Evolutionary conservation across 2,888 invertebrate genomes (phyloP), one percentile per base, ranked within the genome.

Genomic region (Agrochola litura): DNA sequence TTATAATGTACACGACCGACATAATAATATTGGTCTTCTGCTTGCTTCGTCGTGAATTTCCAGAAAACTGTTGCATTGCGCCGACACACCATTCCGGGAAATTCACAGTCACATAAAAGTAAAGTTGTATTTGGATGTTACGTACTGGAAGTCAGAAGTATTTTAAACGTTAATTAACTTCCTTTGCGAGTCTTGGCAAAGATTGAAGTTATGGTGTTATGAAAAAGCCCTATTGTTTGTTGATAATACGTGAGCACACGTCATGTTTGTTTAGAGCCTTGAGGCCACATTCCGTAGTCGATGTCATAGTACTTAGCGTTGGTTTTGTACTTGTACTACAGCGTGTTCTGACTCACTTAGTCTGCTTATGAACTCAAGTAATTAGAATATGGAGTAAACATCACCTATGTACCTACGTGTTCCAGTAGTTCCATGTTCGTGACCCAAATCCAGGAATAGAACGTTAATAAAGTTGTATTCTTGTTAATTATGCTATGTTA

Each of bases 231-330:
- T 92, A 92, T 92, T 92, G 92, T 94, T 93, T 92, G 91, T 92
- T 91, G 92, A 94, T 94, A 94, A 91, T 91, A 91, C 86, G 82
- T 86, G 86, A 86, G 89, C 88, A 89, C 86, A 91, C 91, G 90
- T 91, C 90, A 92, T 91, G 88, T 90, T 90, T 89, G 91, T 91
- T 91, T 88, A 90, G 90, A 93, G 89, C 93, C 92, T 93, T 92
- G 95, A 93, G 90, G 92, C 93, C 93, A 89, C 95, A 96, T 96
- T 95, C 96, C 94, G 89, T 85, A 90, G 91, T 90, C 93, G 93
- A 94, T 95, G 95, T 94, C 95, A 94, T 93, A 94, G 93, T 94
- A 95, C 92, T 94, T 93, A 93, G 91, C 91, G 90, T 86, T 86
- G 83, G 88, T 89, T 86, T 84, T 86, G 76, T 80, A 83, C 71